These are phyloP conservation scores for Tyto alba DNA, from an alignment of 2,113 vertebrate species.

Conservation along the genomic window DNA sequence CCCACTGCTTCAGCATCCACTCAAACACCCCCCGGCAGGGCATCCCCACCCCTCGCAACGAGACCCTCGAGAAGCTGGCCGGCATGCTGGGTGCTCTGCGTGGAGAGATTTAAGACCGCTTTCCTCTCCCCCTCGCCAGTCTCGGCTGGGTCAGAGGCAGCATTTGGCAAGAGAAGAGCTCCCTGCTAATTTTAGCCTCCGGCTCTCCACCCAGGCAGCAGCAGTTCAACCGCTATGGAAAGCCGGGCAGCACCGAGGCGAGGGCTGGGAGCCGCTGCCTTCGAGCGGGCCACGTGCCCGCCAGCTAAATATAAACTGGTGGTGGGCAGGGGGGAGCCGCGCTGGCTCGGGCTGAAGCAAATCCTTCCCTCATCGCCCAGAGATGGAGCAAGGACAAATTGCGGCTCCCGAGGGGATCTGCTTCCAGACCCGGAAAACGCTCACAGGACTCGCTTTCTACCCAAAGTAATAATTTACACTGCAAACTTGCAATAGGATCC, in stretches of 20 bases:
- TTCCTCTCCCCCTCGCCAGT: not conserved
- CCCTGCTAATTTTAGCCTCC: conserved; percentile 72
- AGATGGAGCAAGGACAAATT: not conserved
- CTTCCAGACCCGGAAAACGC: accelerated
- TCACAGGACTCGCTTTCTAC: not conserved
- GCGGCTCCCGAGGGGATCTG: not conserved
- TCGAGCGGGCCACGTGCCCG: not conserved
- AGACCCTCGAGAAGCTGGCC: not conserved
- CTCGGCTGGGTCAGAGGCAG: conserved; percentile 14
- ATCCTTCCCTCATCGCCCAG: not conserved
- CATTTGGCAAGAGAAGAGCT: conserved; percentile 51
- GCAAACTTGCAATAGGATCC: not conserved
- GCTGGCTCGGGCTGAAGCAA: not conserved
- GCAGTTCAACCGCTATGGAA: conserved; percentile 28
- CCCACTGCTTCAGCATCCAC: not conserved
- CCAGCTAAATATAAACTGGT: not conserved
- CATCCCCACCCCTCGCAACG: not conserved
- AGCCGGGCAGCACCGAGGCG: conserved; percentile 41
- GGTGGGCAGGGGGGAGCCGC: not conserved
- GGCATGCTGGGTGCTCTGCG: not conserved
- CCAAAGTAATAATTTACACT: not conserved
- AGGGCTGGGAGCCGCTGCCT: conserved; percentile 27
- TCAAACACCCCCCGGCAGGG: accelerated
- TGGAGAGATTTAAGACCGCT: not conserved
- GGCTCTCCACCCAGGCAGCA: conserved; percentile 64